Conservation (phyloP, 2,797 vertebrate species). For the Molothrus aeneus region DNA sequence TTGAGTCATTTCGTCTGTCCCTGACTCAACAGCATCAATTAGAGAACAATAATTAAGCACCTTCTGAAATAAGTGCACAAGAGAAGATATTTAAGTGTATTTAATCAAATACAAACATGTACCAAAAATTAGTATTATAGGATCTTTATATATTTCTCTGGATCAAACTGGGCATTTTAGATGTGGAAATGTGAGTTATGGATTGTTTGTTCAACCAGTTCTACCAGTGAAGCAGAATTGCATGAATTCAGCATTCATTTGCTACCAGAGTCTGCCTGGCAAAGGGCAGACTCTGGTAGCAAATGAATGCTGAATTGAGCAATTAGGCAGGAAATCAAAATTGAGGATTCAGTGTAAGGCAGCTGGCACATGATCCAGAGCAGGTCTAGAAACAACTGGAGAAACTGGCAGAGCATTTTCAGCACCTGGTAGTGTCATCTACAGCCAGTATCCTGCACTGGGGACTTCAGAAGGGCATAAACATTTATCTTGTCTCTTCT, state of each 20-base stretch:
- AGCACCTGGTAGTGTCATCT: background rate
- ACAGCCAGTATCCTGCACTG: background rate
- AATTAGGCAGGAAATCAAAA: constrained; percentile 44
- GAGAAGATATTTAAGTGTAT: background rate
- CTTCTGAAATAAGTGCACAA: background rate
- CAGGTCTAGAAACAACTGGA: constrained; percentile 4
- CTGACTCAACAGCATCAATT: background rate
- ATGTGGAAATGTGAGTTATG: background rate
- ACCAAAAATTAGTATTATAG: background rate
- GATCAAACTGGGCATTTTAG: background rate
- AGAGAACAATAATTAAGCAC: background rate
- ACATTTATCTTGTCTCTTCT: background rate
- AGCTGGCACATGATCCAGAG: background rate
- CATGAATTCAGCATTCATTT: no score
- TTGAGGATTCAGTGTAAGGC: background rate
- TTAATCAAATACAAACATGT: background rate
- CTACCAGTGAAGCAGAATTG: background rate
- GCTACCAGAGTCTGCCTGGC: background rate
- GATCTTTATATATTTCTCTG: background rate
- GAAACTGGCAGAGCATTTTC: background rate
- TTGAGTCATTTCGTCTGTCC: background rate
- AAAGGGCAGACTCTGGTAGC: background rate
- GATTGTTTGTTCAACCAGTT: background rate
- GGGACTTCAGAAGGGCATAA: background rate
- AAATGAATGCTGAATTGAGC: constrained; percentile 8